Evolutionary conservation across 2,888 invertebrate species (phyloP).

Genomic region (Anoplius nigerrimus): DNA sequence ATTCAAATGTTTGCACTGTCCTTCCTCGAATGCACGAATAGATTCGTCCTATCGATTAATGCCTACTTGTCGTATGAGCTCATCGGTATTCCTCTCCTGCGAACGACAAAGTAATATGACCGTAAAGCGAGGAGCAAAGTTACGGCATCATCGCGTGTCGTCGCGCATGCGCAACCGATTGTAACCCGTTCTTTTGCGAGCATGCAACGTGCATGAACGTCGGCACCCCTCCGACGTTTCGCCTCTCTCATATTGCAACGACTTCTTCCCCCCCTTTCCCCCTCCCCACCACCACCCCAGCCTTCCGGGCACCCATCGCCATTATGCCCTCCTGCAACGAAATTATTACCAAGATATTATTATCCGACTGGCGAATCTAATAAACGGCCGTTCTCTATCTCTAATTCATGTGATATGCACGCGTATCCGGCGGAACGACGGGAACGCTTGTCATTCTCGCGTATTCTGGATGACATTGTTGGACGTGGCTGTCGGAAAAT

Average conservation of each 20-base stretch:
- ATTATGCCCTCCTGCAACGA: constrained; percentile 41
- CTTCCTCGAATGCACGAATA: no score
- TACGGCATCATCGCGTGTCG: constrained; percentile 31
- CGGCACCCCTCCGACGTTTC: no score
- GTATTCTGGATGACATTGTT: constrained; percentile 6
- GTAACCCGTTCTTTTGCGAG: constrained; percentile 4
- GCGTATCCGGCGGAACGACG: constrained; percentile 70
- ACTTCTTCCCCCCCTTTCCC: constrained; percentile 10
- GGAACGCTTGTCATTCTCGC: constrained; percentile 41
- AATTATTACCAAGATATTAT: constrained; percentile 53
- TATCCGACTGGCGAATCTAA: constrained; percentile 69
- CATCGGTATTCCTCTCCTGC: not conserved
- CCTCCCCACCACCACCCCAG: not conserved
- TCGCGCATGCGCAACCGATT: constrained; percentile 40
- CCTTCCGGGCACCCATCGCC: constrained; percentile 21
- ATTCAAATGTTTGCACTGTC: no score
- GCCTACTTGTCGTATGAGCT: no score
- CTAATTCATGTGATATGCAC: constrained; percentile 67
- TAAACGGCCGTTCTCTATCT: constrained; percentile 62
- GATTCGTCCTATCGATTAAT: no score
- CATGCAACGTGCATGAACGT: no score
- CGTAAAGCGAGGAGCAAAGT: constrained; percentile 16
- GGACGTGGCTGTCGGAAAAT: not conserved
- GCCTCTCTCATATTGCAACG: no score
- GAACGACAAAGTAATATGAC: not conserved